Percentiles rank a stretch among this genome's conserved stretches.
phyloP scores from a whole-genome alignment of 2,797 vertebrate species.

The Masticophis lateralis region DNA sequence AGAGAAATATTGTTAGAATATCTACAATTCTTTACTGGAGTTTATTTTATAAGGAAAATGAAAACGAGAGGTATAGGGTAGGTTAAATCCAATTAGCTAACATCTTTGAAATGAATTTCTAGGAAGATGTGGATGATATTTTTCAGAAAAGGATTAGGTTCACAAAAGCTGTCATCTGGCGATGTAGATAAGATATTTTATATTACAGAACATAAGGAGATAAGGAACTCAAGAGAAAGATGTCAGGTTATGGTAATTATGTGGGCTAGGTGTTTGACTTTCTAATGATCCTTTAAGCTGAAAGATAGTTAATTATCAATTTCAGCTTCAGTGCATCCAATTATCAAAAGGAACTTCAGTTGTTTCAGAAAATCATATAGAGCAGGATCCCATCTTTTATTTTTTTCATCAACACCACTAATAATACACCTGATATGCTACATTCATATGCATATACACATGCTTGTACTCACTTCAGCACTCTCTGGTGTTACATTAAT shows the following conservation, averaged over 20 bases:
- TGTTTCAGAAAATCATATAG: slow-evolving; percentile 47
- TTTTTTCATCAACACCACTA: slow-evolving; percentile 27
- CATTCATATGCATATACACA: background rate
- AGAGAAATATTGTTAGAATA: slow-evolving; percentile 30
- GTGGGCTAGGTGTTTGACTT: slow-evolving; percentile 75
- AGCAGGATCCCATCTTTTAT: background rate
- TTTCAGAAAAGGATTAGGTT: slow-evolving; percentile 49
- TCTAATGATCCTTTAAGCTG: slow-evolving; percentile 83
- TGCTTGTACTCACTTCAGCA: background rate
- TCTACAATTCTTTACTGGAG: slow-evolving; percentile 16
- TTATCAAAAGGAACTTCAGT: slow-evolving; percentile 74
- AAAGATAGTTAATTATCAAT: slow-evolving; percentile 85
- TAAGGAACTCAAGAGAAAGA: slow-evolving; percentile 63
- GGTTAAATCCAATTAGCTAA: slow-evolving; percentile 66
- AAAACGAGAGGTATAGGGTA: slow-evolving; percentile 53
- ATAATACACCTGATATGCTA: slow-evolving; percentile 12
- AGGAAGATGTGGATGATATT: slow-evolving; percentile 62
- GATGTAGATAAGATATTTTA: slow-evolving; percentile 63
- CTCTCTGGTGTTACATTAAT: background rate
- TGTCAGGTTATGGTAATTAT: slow-evolving; percentile 69
- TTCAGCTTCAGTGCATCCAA: slow-evolving; percentile 82
- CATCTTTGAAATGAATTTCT: slow-evolving; percentile 57
- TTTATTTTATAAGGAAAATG: slow-evolving; percentile 54
- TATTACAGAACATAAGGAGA: slow-evolving; percentile 51
- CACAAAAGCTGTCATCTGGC: slow-evolving; percentile 61